A percentile compares a stretch with the other conserved stretches of the same genome.
These are phyloP conservation scores for Notoglanidium macrostoma DNA, from an alignment of 2,797 vertebrate genomes.

Conservation along the genomic window DNA sequence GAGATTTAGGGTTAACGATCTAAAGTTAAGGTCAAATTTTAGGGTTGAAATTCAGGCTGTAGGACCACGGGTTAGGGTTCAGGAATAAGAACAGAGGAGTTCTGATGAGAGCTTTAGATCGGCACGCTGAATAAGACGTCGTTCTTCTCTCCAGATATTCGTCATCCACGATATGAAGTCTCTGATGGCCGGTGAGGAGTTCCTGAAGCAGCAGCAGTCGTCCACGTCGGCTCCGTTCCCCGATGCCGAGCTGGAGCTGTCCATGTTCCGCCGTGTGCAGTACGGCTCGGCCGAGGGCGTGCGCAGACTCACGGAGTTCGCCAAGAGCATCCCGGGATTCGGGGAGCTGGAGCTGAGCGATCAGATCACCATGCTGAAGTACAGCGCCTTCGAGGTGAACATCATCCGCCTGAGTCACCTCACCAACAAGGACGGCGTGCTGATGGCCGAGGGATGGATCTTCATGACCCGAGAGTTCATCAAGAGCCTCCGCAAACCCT, in stretches of 20 bases:
- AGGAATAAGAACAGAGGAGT: background rate
- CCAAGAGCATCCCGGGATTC: constrained; percentile 85
- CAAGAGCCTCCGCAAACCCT: constrained; percentile 83
- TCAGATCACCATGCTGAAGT: constrained; percentile 84
- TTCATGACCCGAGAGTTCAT: constrained; percentile 88
- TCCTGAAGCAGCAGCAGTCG: constrained; percentile 74
- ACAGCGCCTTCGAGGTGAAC: constrained; percentile 83
- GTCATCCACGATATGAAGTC: constrained; percentile 88
- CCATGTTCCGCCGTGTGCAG: constrained; percentile 83
- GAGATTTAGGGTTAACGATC: background rate
- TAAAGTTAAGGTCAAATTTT: background rate
- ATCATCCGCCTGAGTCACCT: constrained; percentile 81
- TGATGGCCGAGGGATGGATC: constrained; percentile 79
- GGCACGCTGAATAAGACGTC: background rate
- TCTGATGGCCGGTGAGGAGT: constrained; percentile 80
- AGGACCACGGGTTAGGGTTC: background rate
- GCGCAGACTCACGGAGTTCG: constrained; percentile 82
- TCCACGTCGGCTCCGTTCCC: background rate
- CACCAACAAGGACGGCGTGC: constrained; percentile 86
- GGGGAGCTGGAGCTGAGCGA: constrained; percentile 81
- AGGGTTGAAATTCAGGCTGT: background rate
- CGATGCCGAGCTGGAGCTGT: constrained; percentile 77
- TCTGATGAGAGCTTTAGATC: background rate
- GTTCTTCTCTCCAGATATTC: constrained; percentile 71
- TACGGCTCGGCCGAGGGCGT: constrained; percentile 81